Evolutionary conservation across 2,113 vertebrate genomes (phyloP), one percentile per base, ranked within the genome.

Genomic region (Neogale vison): DNA sequence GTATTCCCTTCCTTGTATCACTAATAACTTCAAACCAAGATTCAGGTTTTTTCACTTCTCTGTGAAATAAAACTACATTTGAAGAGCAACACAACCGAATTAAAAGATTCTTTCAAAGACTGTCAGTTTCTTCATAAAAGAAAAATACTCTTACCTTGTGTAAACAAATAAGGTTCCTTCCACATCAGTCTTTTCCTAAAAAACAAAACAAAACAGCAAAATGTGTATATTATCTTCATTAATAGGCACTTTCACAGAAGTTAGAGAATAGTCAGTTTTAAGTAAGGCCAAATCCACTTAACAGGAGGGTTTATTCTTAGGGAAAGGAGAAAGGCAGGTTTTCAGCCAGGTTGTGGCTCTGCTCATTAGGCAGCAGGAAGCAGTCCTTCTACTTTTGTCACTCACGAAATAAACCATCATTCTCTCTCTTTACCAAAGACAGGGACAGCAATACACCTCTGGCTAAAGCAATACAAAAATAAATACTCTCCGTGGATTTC

Each of bases 91-190:
- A 98, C 45, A 39, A 24, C 0, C 24, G 55, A 95, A 57, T 15
- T 93, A 47, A 1, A 4, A 71, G 77, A 76, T 4, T 74, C 77
- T 39, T 88, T 93, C 91, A 90, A 29, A 93, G 67, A 93, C 20
- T 77, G 21, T 95, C 59, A 86, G 47, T 92, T 97, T 92, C 82
- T 69, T 97, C 11, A 88, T 9, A 29, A 97, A 90, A 92, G 36
- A 1, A 4, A 34, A 74, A 92, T 0, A 0, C 61, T 81, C 98
- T 98, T 98, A 99, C 99, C 99, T 99, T 59, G 99, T 99, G 93
- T 99, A 99, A 97, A 99, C 99, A 98, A 99, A 99, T 63, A 99
- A 98, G 0, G 99, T 99, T 85, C 99, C 99, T 97, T 99, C 99
- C 96, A 99, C 99, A 13, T 99, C 99, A 0, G 99, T 99, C 98